phyloP scores from a whole-genome alignment of 2,888 invertebrate genomes.

The Parthenolecanium corni region DNA sequence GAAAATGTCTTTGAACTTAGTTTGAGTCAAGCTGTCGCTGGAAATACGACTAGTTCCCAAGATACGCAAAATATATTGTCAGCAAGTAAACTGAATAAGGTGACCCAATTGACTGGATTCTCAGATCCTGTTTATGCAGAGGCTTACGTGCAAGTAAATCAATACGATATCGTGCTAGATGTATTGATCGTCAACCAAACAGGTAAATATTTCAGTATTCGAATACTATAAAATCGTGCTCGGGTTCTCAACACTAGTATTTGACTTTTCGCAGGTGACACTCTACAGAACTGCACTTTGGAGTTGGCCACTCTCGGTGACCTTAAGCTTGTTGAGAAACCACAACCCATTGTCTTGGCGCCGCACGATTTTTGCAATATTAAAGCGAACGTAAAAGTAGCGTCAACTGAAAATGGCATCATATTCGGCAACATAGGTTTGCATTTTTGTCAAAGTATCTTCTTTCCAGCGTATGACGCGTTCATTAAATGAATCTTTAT shows the following conservation, averaged over 20 bases:
- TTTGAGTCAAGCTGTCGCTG: conserved; percentile 75
- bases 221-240: neutral
- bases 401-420: conserved; percentile 98
- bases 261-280: conserved; percentile 49
- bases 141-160: conserved; percentile 98
- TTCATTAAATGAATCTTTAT: conserved; percentile 30
- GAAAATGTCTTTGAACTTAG: conserved; percentile 90
- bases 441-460: conserved; percentile 31
- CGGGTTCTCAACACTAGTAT: neutral
- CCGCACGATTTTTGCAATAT: conserved; percentile 97
- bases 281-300: conserved; percentile 92
- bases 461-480: neutral
- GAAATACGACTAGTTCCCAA: conserved; percentile 42
- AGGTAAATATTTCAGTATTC: conserved; percentile 40
- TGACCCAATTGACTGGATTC: conserved; percentile 88
- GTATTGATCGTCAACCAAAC: conserved; percentile 98
- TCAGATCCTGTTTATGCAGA: conserved; percentile 99
- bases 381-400: conserved; percentile 97
- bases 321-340: conserved; percentile 94
- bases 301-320: conserved; percentile 97
- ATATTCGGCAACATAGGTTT: conserved; percentile 96
- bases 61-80: conserved; percentile 41
- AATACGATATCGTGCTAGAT: conserved; percentile 96
- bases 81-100: conserved; percentile 35
- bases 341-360: conserved; percentile 86